These are phyloP conservation scores for Elmis aenea DNA, from an alignment of 2,888 invertebrate genomes.

Conservation along the genomic window DNA sequence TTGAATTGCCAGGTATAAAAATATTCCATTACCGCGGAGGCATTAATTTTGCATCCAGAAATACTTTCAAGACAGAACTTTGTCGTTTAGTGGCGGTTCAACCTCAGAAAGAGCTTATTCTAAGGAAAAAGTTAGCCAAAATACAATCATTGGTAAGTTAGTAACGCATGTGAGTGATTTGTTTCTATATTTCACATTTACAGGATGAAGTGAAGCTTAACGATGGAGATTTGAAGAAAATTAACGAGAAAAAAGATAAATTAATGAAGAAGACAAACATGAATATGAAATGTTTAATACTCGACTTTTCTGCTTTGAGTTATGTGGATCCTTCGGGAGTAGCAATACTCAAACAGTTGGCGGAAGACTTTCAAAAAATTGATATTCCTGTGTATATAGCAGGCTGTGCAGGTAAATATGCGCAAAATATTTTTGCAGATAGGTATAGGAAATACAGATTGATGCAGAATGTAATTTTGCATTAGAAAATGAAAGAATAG, in stretches of 20 bases:
- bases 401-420: conserved; percentile 47
- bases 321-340: conserved; percentile 63
- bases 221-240: conserved; percentile 3
- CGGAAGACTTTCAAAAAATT: conserved; percentile 51
- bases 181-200: too few species aligned
- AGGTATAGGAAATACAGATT: too few species aligned
- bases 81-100: conserved; percentile 50
- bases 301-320: conserved; percentile 60
- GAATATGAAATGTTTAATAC: conserved; percentile 44
- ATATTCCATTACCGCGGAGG: conserved; percentile 66
- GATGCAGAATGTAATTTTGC: too few species aligned
- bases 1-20: conserved; percentile 58
- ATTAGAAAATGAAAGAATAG: too few species aligned
- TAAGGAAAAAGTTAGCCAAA: conserved; percentile 38
- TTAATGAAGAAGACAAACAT: conserved; percentile 10
- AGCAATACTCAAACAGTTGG: conserved; percentile 50
- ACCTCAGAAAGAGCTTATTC: conserved; percentile 46
- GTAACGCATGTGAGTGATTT: too few species aligned
- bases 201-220: too few species aligned
- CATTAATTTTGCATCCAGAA: conserved; percentile 61
- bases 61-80: conserved; percentile 53
- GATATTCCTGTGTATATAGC: conserved; percentile 54
- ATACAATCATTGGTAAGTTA: too few species aligned
- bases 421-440: too few species aligned
- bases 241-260: conserved; percentile 11